Conservation (phyloP, 1,140 invertebrate species). For the Zaprionus ornatus region DNA sequence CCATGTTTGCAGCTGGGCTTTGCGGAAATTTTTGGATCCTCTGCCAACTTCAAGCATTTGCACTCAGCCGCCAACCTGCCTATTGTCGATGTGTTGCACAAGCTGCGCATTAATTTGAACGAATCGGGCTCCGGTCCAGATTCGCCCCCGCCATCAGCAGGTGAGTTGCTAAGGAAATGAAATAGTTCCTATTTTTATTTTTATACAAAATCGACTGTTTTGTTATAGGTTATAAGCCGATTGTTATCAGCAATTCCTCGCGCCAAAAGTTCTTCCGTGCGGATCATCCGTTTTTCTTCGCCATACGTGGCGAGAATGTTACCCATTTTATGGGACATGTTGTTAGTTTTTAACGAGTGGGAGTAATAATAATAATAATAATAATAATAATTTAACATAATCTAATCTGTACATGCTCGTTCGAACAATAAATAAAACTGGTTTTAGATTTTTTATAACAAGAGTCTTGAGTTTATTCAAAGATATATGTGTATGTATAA, state of each 20-base stretch:
- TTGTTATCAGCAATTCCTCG: slow-evolving; percentile 79
- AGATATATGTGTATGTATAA: slow-evolving; percentile 73
- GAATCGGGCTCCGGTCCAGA: slow-evolving; percentile 73
- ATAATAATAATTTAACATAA: slow-evolving; percentile 8
- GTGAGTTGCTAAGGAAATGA: slow-evolving; percentile 15
- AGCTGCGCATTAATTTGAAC: slow-evolving; percentile 65
- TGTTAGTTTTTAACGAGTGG: slow-evolving; percentile 51
- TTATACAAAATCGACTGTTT: background rate
- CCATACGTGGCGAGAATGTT: slow-evolving; percentile 67
- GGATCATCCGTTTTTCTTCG: slow-evolving; percentile 82
- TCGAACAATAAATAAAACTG: slow-evolving; percentile 1
- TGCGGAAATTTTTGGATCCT: slow-evolving; percentile 55
- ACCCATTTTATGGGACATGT: slow-evolving; percentile 76
- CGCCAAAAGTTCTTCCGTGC: slow-evolving; percentile 80
- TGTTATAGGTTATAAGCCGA: slow-evolving; percentile 71
- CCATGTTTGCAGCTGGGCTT: slow-evolving; percentile 61
- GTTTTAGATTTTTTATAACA: slow-evolving; percentile 70
- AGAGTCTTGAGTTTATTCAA: slow-evolving; percentile 82
- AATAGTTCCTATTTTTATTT: background rate
- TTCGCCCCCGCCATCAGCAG: slow-evolving; percentile 37
- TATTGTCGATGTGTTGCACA: slow-evolving; percentile 69
- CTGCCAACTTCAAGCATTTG: slow-evolving; percentile 75
- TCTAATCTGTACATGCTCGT: background rate
- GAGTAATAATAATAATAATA: slow-evolving; percentile 14
- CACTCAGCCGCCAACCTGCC: slow-evolving; percentile 49